A percentile compares a stretch with the other conserved stretches of the same genome.
Conservation (phyloP, 2,888 invertebrate genomes). For the Bembecia ichneumoniformis region DNA sequence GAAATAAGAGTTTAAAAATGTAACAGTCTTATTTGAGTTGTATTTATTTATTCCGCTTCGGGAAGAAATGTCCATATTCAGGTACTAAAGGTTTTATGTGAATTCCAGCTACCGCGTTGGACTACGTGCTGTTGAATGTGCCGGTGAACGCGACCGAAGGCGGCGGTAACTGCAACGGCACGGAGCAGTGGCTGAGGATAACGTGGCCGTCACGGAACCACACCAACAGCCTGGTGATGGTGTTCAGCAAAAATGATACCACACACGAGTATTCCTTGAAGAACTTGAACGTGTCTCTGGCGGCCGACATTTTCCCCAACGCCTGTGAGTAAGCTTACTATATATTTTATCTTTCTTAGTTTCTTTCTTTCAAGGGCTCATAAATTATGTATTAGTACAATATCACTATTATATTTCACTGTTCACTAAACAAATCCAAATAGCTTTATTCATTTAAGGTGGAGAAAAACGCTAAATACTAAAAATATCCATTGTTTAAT, state of each 20-base stretch:
- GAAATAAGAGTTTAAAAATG: no score
- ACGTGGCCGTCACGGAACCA: conserved; percentile 24
- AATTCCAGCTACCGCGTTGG: conserved; percentile 8
- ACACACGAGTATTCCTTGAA: conserved; percentile 37
- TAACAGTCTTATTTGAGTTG: no score
- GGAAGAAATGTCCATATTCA: background rate
- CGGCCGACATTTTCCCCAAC: conserved; percentile 52
- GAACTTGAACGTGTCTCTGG: conserved; percentile 38
- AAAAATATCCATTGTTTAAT: no score
- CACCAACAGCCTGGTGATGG: conserved; percentile 33
- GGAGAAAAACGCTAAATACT: no score
- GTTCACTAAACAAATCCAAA: no score
- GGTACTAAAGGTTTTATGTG: background rate
- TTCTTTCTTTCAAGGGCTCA: no score
- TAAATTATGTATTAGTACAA: no score
- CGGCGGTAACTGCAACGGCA: conserved; percentile 35
- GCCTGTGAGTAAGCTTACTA: conserved; percentile 31
- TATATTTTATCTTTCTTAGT: no score
- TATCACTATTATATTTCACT: no score
- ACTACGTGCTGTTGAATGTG: conserved; percentile 30
- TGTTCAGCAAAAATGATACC: conserved; percentile 40
- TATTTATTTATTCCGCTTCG: background rate
- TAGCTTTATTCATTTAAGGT: no score
- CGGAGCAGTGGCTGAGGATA: conserved; percentile 33
- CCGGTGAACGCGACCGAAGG: conserved; percentile 33